Evolutionary conservation across 2,113 vertebrate species (phyloP).

Genomic region (Sisor rabdophorus): DNA sequence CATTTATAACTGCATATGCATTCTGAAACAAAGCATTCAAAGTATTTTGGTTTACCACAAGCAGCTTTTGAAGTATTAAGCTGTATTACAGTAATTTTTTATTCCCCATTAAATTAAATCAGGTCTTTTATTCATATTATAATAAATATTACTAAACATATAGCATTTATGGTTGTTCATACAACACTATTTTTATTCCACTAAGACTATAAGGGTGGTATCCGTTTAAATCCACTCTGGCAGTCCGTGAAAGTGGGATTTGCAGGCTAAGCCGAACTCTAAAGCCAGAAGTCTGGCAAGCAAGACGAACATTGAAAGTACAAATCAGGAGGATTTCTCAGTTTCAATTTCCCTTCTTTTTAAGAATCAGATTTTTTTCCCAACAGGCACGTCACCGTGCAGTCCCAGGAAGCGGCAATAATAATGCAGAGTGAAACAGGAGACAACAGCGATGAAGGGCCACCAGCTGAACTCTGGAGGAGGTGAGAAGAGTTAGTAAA

Average conservation of each 20-base stretch:
- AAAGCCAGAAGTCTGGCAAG: slow-evolving; percentile 30
- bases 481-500: slow-evolving; percentile 12
- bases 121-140: slow-evolving; percentile 5
- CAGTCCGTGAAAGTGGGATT: slow-evolving; percentile 46
- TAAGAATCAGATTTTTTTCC: not conserved
- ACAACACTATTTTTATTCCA: slow-evolving; percentile 30
- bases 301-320: slow-evolving; percentile 20
- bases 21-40: not conserved
- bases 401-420: not conserved
- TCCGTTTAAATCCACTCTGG: slow-evolving; percentile 45
- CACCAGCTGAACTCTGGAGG: slow-evolving; percentile 13
- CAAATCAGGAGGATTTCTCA: slow-evolving; percentile 32
- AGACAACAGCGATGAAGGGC: not conserved
- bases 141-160: slow-evolving; percentile 30
- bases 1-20: not conserved
- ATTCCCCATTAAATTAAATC: slow-evolving; percentile 20
- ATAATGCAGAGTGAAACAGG: not conserved
- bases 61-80: not conserved
- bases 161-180: slow-evolving; percentile 26
- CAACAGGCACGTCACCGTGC: not conserved
- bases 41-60: not conserved
- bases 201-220: slow-evolving; percentile 19
- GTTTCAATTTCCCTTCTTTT: slow-evolving; percentile 10
- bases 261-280: slow-evolving; percentile 41
- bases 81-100: slow-evolving; percentile 25